Evolutionary conservation across 2,888 invertebrate genomes (phyloP), one percentile per base, ranked within the genome.

Genomic region (Schizotus pectinicornis): DNA sequence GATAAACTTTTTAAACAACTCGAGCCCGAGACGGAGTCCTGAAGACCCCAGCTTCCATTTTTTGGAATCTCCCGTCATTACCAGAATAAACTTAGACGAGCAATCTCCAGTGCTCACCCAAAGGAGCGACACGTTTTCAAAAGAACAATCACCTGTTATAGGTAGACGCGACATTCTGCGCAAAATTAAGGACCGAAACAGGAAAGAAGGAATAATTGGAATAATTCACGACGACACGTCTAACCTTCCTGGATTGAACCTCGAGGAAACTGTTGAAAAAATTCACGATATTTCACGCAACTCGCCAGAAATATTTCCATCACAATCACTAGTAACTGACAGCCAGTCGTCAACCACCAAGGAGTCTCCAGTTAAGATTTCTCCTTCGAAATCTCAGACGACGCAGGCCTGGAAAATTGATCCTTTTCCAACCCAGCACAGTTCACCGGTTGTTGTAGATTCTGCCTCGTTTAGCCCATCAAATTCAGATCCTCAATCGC

Each of bases 51-150:
- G 8, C 41, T 14, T 46, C 22, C 31, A 3, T 5, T 33, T 54
- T 35, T 45, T 55, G 6, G 57, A 65, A 35, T 71, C 72, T 9
- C 72, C 72, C n/a, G 56, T 70, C 7, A 54, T 70, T 35, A 64
- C 43, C 34, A 47, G 32, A 35, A 9, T 59, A 34, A 47, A 54
- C 42, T 39, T 62, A 48, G 62, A 62, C 41, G 57, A 66, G 45
- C 39, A 65, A 14, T 70, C 72, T n/a, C 72, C 72, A 33, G 57
- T 69, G 14, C 52, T 69, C 48, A 56, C 54, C 6, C 59, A 61
- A 49, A 50, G 37, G 13, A 43, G 42, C 30, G 14, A 14, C 7
- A 37, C 36, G 9, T 8, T 7, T 42, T 43, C 45, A 13, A 59
- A 46, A 34, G 50, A 59, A 35, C 46, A 37, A 7, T 70, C 70